Percentiles rank a stretch among this genome's conserved stretches.
Conservation (phyloP, 2,797 vertebrate genomes). For the Heterohyrax brucei region DNA sequence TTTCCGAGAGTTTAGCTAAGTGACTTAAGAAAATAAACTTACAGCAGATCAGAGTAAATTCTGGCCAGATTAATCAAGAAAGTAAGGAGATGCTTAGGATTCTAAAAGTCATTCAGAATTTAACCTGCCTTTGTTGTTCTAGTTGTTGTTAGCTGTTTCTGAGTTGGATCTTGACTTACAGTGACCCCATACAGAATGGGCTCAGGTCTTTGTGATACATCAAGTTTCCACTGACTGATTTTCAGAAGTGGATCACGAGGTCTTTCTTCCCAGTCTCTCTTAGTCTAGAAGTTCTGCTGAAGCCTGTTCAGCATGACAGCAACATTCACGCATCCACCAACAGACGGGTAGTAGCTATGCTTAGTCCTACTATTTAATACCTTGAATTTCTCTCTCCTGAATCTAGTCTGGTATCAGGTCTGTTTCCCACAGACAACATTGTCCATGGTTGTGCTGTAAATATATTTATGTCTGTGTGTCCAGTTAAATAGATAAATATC, state of each 20-base stretch:
- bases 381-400: background rate
- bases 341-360: background rate
- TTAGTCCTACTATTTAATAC: background rate
- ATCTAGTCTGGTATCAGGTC: background rate
- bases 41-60: background rate
- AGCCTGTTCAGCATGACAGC: background rate
- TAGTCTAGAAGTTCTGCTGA: background rate
- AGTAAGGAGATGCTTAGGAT: background rate
- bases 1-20: background rate
- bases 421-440: background rate
- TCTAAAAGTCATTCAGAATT: background rate
- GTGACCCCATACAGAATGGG: too few species aligned
- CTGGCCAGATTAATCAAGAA: background rate
- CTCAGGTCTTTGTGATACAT: background rate
- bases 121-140: background rate
- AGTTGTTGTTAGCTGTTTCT: background rate
- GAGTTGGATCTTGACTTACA: background rate
- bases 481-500: slow-evolving; percentile 12
- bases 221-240: too few species aligned
- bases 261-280: too few species aligned
- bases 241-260: too few species aligned
- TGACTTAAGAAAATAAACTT: slow-evolving; percentile 2
- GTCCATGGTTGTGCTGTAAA: background rate
- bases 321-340: background rate
- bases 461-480: background rate